Percentiles rank a stretch among this genome's conserved stretches.
phyloP scores from a whole-genome alignment of 2,888 invertebrate genomes.

The Globia sparganii region DNA sequence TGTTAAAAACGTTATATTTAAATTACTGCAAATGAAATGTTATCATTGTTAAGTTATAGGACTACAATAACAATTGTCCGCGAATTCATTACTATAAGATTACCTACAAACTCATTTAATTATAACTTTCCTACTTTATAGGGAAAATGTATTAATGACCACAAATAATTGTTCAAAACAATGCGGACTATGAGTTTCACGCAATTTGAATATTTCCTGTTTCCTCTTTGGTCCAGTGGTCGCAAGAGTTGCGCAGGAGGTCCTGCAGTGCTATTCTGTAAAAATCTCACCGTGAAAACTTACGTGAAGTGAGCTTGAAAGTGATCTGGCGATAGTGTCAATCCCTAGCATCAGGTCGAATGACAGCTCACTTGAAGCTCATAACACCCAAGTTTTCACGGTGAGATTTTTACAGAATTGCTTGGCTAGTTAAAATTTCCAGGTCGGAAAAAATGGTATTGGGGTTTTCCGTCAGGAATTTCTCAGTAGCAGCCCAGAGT shows the following conservation, averaged over 20 bases:
- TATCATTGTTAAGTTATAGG: neutral
- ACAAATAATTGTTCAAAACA: neutral
- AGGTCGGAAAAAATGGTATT: neutral
- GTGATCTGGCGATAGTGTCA: too few species aligned
- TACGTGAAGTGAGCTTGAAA: too few species aligned
- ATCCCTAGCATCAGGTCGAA: too few species aligned
- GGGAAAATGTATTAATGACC: neutral
- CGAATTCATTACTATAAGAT: neutral
- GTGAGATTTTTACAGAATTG: too few species aligned
- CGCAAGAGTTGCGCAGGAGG: neutral
- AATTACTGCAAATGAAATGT: conserved; percentile 66
- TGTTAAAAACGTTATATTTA: conserved; percentile 13
- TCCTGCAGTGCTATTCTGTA: too few species aligned
- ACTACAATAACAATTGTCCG: neutral
- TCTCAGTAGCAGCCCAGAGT: neutral
- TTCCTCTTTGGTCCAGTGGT: neutral
- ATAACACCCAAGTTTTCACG: too few species aligned
- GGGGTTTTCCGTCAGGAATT: neutral
- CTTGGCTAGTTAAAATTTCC: too few species aligned
- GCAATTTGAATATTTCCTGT: neutral
- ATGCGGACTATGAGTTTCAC: neutral
- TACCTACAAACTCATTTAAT: neutral
- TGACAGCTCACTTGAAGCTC: too few species aligned
- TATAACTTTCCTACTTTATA: neutral
- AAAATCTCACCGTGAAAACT: too few species aligned